Evolutionary conservation across 92 coral and sea anemone species (phyloP), one percentile per base, ranked within the genome.

Genomic region (Nematostella vectensis): DNA sequence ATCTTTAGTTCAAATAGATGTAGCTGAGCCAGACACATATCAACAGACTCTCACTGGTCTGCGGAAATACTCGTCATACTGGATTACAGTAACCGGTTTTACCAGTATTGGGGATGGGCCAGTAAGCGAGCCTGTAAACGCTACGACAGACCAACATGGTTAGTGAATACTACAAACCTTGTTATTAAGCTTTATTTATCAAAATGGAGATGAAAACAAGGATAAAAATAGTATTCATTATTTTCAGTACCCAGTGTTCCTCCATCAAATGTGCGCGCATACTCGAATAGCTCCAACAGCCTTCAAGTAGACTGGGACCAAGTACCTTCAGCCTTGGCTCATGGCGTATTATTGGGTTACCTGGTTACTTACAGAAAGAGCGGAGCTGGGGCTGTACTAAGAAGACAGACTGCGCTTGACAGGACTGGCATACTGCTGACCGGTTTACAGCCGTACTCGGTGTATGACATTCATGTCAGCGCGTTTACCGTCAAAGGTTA

Each of bases 221-320:
- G n/a, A n/a, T n/a, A n/a, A n/a, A n/a, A n/a, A n/a, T n/a, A n/a
- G n/a, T n/a, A n/a, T n/a, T n/a, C n/a, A n/a, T n/a, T n/a, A n/a
- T 33, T 33, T 50, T n/a, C n/a, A 63, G 69, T 4, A 2, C 69
- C 69, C 36, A 33, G 69, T 51, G 47, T 43, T 62, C 60, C 69
- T 15, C 69, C 69, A 6, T 59, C 54, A 29, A 33, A 21, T 22
- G 69, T 63, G 12, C 59, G 49, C 10, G 50, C 60, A 16, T 31
- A 29, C 26, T 49, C 31, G 31, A 31, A 24, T 23, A 63, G 48
- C 9, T 20, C 27, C 1, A 36, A n/a, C 37, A 63, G 69, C 19
- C 49, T 63, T 21, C 13, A 18, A 1, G 49, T 63, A 31, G 33
- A 43, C 48, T 50, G 69, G 69, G 11, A 31, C 22, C 27, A 6